Base-by-base conservation (phyloP, 2,797 vertebrate species). In the Trematomus bernacchii region DNA sequence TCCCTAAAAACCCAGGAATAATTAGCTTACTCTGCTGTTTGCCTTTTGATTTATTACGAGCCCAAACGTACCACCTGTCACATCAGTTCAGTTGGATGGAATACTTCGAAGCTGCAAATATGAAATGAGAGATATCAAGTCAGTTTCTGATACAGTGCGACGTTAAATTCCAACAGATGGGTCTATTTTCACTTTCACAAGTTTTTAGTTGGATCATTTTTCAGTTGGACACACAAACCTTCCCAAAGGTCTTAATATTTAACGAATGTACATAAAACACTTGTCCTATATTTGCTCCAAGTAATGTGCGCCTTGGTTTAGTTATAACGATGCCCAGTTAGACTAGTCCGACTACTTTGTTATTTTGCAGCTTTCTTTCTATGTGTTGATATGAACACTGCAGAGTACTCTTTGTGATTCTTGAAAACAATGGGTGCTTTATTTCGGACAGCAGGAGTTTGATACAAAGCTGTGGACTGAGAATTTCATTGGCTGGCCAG, bases 1-100 rank as follows among this genome's bases (percentile, higher is more conserved):
- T 82, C 84, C 80, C 77, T 72, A 86, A 91, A 37, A 93, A 90
- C 65, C 84, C 69, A 67, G 78, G 79, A 89, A 92, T 89, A 92
- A 91, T 92, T 91, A 91, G 87, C 86, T 88, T 89, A 87, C 85
- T 62, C 66, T 66, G 71, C 79, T 93, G 89, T 94, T 93, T 93
- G 87, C 75, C 67, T 86, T 90, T 82, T 86, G 89, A 89, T 91
- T 93, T 91, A 85, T 86, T 67, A 70, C 21, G 9, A 74, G 84
- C 66, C 77, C 73, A 82, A 85, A 88, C 85, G 83, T 66, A 84
- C 85, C 90, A 91, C 83, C 88, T 91, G 88, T 89, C 87, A 91
- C 68, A 66, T 80, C 55, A 72, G 72, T 44, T 69, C 58, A 82
- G 65, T 52, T 46, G 52, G 63, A 85, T 82, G 64, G 83, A 87